Base-by-base conservation (phyloP, 2,797 vertebrate species). In the Myioborus miniatus region DNA sequence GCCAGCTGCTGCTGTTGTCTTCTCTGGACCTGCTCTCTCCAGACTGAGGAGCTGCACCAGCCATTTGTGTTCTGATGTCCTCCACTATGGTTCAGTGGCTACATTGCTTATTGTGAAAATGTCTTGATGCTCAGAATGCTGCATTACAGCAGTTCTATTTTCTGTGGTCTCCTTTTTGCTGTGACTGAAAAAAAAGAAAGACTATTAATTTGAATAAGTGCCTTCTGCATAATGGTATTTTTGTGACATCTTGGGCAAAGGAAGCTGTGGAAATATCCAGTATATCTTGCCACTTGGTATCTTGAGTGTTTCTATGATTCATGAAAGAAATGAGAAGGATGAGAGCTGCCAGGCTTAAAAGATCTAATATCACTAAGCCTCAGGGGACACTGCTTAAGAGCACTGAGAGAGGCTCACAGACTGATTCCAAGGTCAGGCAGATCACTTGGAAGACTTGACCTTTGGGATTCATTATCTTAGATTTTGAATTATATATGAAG, bases 291-390 rank as follows among this genome's bases (percentile, higher is more conserved):
- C 44, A 60, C 20, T 77, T 39, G 55, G 11, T 46, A 30, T 53
- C 55, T 69, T 46, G 74, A 44, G 24, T 36, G 89, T 50, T 46
- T 87, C 37, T 83, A 27, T 80, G 78, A 87, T 74, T 92, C 60
- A 79, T 79, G 52, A 80, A 79, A 93, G 71, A 92, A 70, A 71
- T 75, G 70, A 89, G 63, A 87, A 65, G 17, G 32, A 53, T 83
- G 49, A 93, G 69, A 77, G 39, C 29, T 92, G 68, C 21, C 39
- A 92, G 69, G 62, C 47, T 92, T 91, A 78, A 85, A 89, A 91
- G 76, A 81, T 80, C 71, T 87, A 47, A 58, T 92, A 83, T 49
- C 68, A 78, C 63, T 47, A 41, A 83, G 19, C 19, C 49, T 69
- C 68, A 55, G 46, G 46, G 68, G n/a, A 32, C 20, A 23, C 20